These are phyloP conservation scores for Palaemon carinicauda DNA, from an alignment of 1,140 invertebrate genomes.

Conservation along the genomic window DNA sequence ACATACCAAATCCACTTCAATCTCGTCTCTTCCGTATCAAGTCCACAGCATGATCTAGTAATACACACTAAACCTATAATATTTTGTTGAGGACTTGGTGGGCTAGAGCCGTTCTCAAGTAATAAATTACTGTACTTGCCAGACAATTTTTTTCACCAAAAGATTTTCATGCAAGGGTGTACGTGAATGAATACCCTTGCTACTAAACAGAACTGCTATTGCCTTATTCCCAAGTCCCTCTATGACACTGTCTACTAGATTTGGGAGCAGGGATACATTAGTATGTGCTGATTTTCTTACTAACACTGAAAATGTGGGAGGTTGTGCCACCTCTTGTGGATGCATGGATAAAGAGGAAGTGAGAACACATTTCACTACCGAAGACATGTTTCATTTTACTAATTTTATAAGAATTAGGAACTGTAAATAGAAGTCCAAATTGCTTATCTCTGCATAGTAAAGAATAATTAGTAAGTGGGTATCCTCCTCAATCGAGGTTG, in stretches of 20 bases:
- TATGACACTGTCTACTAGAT: neutral
- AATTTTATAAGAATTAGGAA: too few species aligned
- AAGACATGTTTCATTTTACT: neutral
- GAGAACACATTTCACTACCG: neutral
- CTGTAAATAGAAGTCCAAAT: too few species aligned
- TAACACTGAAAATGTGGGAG: neutral
- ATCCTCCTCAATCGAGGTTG: neutral
- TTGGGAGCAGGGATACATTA: neutral
- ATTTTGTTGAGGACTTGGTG: too few species aligned
- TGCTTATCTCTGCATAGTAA: too few species aligned
- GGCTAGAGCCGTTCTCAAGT: too few species aligned
- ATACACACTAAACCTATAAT: too few species aligned
- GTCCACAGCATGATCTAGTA: too few species aligned
- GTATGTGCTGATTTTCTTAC: neutral
- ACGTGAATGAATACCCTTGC: constrained; percentile 5
- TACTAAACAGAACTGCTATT: constrained; percentile 19
- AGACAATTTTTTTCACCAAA: too few species aligned
- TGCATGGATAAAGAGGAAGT: neutral
- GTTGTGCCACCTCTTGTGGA: constrained; percentile 3
- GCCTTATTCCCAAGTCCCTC: constrained; percentile 3
- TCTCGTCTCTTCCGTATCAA: too few species aligned
- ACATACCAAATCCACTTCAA: too few species aligned
- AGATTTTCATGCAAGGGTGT: neutral
- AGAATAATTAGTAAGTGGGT: neutral
- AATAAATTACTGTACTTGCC: too few species aligned